Evolutionary conservation across 2,797 vertebrate genomes (phyloP).

Genomic region (Rhinatrema bivittatum): DNA sequence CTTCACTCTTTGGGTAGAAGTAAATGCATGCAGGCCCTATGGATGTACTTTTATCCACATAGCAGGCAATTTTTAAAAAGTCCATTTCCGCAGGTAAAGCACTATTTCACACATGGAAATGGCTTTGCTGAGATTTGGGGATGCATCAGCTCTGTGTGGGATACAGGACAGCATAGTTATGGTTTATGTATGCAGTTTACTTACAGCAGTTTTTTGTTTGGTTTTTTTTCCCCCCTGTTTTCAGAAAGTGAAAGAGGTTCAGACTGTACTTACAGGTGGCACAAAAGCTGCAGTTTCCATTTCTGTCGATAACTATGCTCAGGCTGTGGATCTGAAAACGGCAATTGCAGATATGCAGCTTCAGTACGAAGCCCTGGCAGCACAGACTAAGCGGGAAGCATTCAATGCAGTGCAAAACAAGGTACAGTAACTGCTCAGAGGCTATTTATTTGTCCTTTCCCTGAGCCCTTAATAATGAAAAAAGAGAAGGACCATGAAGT

Average conservation of each 20-base stretch:
- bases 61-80: no score
- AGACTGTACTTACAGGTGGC: conserved; percentile 39
- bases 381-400: conserved; percentile 46
- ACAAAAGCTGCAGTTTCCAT: conserved; percentile 50
- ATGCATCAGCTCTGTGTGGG: no score
- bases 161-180: no score
- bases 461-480: no score
- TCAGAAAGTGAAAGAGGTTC: conserved; percentile 52
- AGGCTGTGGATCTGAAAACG: conserved; percentile 41
- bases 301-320: conserved; percentile 45
- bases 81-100: no score
- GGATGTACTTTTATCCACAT: no score
- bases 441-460: background rate
- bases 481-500: background rate
- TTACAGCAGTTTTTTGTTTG: background rate
- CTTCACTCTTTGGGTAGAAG: no score
- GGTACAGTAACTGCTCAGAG: conserved; percentile 13
- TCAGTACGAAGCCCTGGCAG: conserved; percentile 43
- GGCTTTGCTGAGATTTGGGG: no score
- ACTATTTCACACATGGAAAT: no score
- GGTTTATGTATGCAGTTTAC: background rate
- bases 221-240: background rate
- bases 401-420: conserved; percentile 43
- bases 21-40: no score
- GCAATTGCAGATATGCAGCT: conserved; percentile 40